Conservation (phyloP, 1,140 invertebrate genomes). For the Pectinophora gossypiella region DNA sequence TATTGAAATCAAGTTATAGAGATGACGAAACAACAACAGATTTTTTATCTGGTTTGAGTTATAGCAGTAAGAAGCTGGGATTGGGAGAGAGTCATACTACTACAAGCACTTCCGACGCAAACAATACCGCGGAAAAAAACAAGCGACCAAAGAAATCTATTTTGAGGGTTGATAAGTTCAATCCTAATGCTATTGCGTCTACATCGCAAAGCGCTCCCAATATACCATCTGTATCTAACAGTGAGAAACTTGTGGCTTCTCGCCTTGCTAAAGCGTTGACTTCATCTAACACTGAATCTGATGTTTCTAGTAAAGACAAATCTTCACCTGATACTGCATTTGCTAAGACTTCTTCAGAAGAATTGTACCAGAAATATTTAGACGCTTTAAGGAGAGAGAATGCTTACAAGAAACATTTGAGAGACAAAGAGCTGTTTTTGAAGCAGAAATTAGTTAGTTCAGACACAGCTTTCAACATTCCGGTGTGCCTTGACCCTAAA, state of each 20-base stretch:
- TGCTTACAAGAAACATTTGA: constrained; percentile 53
- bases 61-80: constrained; percentile 42
- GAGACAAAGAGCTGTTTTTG: constrained; percentile 53
- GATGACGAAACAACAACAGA: constrained; percentile 57
- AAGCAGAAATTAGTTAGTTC: constrained; percentile 55
- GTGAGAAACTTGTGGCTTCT: constrained; percentile 27
- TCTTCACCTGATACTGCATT: constrained; percentile 32
- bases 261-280: constrained; percentile 25
- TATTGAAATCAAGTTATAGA: constrained; percentile 56
- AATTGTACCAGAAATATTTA: constrained; percentile 63
- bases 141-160: constrained; percentile 59
- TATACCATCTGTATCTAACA: constrained; percentile 34
- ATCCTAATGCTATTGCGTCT: constrained; percentile 46
- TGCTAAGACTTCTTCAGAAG: constrained; percentile 57
- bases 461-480: constrained; percentile 33
- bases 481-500: constrained; percentile 24
- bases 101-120: constrained; percentile 55
- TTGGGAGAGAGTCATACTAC: constrained; percentile 31
- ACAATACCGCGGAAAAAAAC: constrained; percentile 30
- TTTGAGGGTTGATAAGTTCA: constrained; percentile 49
- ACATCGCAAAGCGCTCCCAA: constrained; percentile 64
- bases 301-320: constrained; percentile 46
- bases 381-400: constrained; percentile 58
- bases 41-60: constrained; percentile 56
- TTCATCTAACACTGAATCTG: constrained; percentile 49